Conservation (phyloP, 2,888 invertebrate species). For the Protonemura montana region DNA sequence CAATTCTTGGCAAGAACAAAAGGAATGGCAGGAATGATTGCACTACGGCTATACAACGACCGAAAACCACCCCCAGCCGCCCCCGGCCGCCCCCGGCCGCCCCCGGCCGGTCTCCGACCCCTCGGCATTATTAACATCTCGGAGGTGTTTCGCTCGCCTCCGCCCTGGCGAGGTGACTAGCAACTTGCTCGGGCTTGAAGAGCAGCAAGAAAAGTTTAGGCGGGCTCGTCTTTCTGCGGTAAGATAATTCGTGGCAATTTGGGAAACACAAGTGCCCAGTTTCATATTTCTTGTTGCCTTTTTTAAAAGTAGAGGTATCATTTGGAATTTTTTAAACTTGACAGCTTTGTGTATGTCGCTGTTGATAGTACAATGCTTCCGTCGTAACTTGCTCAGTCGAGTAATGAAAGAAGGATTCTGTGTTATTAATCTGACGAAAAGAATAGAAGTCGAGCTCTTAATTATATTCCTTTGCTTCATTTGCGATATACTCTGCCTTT, state of each 20-base stretch:
- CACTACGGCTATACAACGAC: neutral
- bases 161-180: neutral
- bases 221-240: neutral
- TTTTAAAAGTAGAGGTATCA: neutral
- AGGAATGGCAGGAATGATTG: conserved; percentile 2
- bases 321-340: neutral
- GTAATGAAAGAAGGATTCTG: no score
- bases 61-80: neutral
- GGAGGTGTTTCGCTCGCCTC: neutral
- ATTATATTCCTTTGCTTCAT: no score
- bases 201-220: neutral
- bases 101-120: neutral
- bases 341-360: neutral
- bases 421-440: no score
- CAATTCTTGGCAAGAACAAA: conserved; percentile 31
- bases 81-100: neutral
- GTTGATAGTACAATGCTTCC: no score
- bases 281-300: neutral
- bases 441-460: no score
- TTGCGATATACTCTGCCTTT: no score
- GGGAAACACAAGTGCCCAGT: neutral
- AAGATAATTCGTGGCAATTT: neutral
- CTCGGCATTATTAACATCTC: conserved; percentile 35
- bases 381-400: no score
- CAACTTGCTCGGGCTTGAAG: neutral